Evolutionary conservation across 2,797 vertebrate genomes (phyloP).

Genomic region (Sebastes minor): DNA sequence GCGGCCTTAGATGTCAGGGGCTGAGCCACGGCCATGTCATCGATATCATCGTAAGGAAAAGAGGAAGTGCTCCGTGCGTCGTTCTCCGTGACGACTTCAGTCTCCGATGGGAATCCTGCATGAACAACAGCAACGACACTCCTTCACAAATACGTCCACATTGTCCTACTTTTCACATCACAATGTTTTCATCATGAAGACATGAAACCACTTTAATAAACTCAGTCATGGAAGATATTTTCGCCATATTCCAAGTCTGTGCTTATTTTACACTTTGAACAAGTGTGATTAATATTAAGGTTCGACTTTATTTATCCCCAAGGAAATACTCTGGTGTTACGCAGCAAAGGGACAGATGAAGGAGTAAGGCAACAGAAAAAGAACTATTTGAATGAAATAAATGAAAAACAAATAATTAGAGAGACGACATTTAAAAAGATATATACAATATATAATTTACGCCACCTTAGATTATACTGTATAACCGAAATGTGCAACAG

Average conservation of each 20-base stretch:
- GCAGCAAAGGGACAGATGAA: not conserved
- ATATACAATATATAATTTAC: not conserved
- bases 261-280: not conserved
- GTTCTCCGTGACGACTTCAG: not conserved
- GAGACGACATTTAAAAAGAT: not conserved
- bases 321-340: not conserved
- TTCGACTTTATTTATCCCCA: not conserved
- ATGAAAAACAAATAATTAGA: not conserved
- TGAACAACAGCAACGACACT: not conserved
- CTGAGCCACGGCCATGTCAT: conserved; percentile 2
- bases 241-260: not conserved
- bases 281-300: not conserved
- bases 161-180: not conserved
- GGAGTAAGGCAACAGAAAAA: not conserved
- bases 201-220: not conserved
- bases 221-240: not conserved
- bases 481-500: too few relatives aligned
- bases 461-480: not conserved
- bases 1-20: not conserved
- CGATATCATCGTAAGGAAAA: conserved; percentile 69
- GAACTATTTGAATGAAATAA: not conserved
- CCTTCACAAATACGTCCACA: not conserved
- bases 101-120: conserved; percentile 22
- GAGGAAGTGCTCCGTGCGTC: conserved; percentile 31
- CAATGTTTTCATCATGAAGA: not conserved